These are phyloP conservation scores for Drosophila paramelanica DNA, from an alignment of 2,888 invertebrate species.

Conservation along the genomic window DNA sequence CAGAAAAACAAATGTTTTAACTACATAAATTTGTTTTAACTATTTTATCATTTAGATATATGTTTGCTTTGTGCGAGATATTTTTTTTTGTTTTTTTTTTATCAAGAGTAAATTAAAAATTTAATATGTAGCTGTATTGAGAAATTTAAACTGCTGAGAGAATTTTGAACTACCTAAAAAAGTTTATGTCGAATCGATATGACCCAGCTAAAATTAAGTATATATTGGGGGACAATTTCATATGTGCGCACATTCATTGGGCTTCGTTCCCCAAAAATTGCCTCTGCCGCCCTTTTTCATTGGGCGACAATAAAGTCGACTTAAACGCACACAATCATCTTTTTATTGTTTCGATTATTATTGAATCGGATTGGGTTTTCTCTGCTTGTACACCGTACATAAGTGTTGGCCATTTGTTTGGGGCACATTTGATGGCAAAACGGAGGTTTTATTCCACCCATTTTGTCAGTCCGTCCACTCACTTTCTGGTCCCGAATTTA, in stretches of 20 bases:
- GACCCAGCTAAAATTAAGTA: constrained; percentile 5
- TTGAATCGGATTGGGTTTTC: constrained; percentile 66
- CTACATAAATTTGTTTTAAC: background rate
- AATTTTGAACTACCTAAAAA: constrained; percentile 15
- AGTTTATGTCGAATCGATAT: background rate
- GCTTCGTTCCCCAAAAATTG: constrained; percentile 4
- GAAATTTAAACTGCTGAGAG: background rate
- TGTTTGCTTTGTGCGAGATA: background rate
- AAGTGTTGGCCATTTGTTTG: constrained; percentile 48
- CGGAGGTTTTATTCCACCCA: constrained; percentile 27
- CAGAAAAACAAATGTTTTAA: background rate
- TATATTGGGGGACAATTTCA: constrained; percentile 20
- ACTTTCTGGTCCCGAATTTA: constrained; percentile 34
- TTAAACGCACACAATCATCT: constrained; percentile 67
- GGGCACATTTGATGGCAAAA: constrained; percentile 4
- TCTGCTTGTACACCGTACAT: constrained; percentile 24
- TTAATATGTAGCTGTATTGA: background rate
- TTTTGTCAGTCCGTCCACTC: constrained; percentile 14
- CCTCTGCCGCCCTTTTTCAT: constrained; percentile 2
- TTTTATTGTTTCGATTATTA: constrained; percentile 82
- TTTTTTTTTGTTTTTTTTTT: background rate
- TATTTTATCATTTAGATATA: background rate
- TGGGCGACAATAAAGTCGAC: constrained; percentile 37
- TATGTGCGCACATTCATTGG: constrained; percentile 3
- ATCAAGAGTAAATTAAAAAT: background rate